Evolutionary conservation across 1,140 invertebrate species (phyloP).

Genomic region (Aphaenogaster floridana): DNA sequence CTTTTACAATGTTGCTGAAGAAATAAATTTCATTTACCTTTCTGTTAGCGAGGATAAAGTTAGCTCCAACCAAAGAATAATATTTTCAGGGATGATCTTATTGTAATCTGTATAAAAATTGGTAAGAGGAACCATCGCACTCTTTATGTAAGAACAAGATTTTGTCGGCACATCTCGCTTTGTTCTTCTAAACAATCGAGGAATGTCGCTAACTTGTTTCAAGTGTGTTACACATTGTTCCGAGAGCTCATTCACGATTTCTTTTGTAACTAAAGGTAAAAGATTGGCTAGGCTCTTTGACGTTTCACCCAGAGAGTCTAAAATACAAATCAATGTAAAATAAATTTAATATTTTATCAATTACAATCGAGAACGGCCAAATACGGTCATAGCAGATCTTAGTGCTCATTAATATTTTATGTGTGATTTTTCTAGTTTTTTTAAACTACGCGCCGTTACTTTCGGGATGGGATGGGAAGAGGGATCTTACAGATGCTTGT

Average conservation of each 20-base stretch:
- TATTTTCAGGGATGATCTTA: slow-evolving; percentile 86
- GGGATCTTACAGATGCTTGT: no score
- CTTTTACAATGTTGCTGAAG: background rate
- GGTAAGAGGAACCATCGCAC: slow-evolving; percentile 89
- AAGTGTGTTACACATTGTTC: slow-evolving; percentile 88
- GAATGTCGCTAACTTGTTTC: slow-evolving; percentile 95
- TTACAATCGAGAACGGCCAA: no score
- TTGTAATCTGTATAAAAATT: slow-evolving; percentile 89
- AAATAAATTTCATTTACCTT: slow-evolving; percentile 86
- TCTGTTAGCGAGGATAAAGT: slow-evolving; percentile 90
- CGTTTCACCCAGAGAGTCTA: slow-evolving; percentile 87
- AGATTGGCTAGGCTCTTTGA: slow-evolving; percentile 85
- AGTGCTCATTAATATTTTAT: no score
- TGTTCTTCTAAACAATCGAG: slow-evolving; percentile 96
- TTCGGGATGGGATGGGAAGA: no score
- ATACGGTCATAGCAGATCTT: no score
- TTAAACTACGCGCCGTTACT: no score
- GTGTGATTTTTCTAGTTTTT: no score
- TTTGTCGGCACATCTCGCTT: slow-evolving; percentile 95
- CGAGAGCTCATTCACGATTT: slow-evolving; percentile 88
- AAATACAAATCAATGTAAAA: slow-evolving; percentile 29
- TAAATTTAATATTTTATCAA: slow-evolving; percentile 21
- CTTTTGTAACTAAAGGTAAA: slow-evolving; percentile 87
- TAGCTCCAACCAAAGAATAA: slow-evolving; percentile 87
- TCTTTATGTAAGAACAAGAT: slow-evolving; percentile 92